A percentile compares a stretch with the other conserved stretches of the same genome.
These are phyloP conservation scores for Ancistrus triradiatus DNA, from an alignment of 2,113 vertebrate genomes.

Conservation along the genomic window DNA sequence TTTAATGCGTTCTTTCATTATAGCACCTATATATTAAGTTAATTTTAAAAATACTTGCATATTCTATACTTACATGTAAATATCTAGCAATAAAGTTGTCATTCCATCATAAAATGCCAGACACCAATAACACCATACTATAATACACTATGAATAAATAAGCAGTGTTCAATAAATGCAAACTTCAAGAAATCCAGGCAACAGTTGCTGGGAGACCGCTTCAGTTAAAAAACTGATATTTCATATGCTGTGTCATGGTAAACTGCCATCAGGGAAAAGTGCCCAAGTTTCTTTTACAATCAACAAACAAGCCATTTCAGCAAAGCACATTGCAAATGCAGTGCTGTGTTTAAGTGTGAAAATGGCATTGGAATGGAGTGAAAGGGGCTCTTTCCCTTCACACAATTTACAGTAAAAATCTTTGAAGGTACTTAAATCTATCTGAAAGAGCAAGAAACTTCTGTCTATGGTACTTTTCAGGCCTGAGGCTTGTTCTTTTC, in stretches of 20 bases:
- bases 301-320: constrained; percentile 56
- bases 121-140: too few species aligned
- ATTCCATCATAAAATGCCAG: too few species aligned
- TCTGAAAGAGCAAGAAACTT: constrained; percentile 13
- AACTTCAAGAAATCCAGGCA: constrained; percentile 54
- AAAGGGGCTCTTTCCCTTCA: constrained; percentile 30
- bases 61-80: too few species aligned
- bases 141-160: too few species aligned
- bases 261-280: constrained; percentile 59
- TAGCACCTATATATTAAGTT: too few species aligned
- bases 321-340: constrained; percentile 44
- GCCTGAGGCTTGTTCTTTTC: constrained; percentile 14
- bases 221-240: constrained; percentile 37
- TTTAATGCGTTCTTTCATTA: too few species aligned
- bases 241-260: constrained; percentile 47
- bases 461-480: constrained; percentile 6
- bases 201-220: constrained; percentile 43
- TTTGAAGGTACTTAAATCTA: background rate
- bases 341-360: constrained; percentile 50
- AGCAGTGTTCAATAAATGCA: too few species aligned
- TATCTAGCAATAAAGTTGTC: too few species aligned
- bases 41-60: too few species aligned
- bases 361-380: constrained; percentile 46
- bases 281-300: constrained; percentile 52
- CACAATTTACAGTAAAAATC: constrained; percentile 4